These are phyloP conservation scores for Eudyptes chrysolophus DNA, from an alignment of 2,113 vertebrate genomes.

Conservation along the genomic window DNA sequence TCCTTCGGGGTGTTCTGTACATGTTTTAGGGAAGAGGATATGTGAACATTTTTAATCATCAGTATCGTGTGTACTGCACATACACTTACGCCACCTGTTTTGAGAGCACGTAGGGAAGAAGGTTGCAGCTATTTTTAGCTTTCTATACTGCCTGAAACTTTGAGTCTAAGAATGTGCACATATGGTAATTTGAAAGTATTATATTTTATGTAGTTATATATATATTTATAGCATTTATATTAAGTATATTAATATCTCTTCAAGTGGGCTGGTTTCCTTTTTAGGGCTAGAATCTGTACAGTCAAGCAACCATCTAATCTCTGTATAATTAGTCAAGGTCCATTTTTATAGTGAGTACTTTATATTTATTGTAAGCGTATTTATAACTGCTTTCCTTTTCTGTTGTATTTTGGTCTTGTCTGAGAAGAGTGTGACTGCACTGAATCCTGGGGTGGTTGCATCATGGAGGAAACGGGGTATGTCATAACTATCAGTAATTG, in stretches of 20 bases:
- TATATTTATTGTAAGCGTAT: background rate
- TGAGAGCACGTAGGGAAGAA: background rate
- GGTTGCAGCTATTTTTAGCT: background rate
- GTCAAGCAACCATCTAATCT: background rate
- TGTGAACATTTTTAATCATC: background rate
- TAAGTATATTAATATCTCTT: background rate
- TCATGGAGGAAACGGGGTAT: conserved; percentile 97
- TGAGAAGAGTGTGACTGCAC: conserved; percentile 90
- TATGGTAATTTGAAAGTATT: background rate
- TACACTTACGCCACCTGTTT: background rate
- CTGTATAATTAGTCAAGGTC: background rate
- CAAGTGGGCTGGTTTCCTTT: background rate
- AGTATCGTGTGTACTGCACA: background rate
- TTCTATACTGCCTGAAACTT: background rate
- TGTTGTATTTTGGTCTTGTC: conserved; percentile 43
- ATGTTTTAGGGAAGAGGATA: background rate
- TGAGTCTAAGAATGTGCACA: background rate
- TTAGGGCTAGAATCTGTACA: background rate
- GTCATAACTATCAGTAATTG: background rate
- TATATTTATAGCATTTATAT: background rate
- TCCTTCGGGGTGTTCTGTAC: background rate
- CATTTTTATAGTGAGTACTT: background rate
- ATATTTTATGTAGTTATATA: no score
- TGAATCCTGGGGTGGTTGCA: conserved; percentile 89
- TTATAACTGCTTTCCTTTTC: conserved; percentile 49